A percentile compares a stretch with the other conserved stretches of the same genome.
Evolutionary conservation across 2,113 vertebrate genomes (phyloP).

Genomic region (Sinosuthora webbiana): DNA sequence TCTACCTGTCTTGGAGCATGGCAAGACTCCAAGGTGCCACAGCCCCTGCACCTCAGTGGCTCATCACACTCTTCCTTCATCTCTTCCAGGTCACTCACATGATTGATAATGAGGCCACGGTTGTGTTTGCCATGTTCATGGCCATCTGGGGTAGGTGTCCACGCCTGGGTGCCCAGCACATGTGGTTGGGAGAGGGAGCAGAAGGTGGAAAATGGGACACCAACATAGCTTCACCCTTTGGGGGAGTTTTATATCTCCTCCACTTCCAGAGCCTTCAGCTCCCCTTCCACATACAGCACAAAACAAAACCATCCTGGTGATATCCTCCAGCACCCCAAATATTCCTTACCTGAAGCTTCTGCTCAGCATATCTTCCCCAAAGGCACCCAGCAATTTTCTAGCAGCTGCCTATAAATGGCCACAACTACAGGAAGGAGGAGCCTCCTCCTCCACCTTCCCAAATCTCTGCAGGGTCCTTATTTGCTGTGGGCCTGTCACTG

Average conservation of each 20-base stretch:
- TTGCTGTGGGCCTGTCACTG: background rate
- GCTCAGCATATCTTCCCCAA: background rate
- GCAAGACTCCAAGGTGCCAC: accelerated
- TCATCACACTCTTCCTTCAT: background rate
- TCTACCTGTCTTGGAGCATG: accelerated
- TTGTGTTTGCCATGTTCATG: slow-evolving; percentile 92
- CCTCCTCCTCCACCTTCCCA: background rate
- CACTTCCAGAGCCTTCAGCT: background rate
- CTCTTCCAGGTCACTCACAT: slow-evolving; percentile 84
- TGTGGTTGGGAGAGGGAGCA: accelerated
- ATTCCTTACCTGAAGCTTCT: background rate
- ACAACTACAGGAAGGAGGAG: background rate
- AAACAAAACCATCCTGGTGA: background rate
- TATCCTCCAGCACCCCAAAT: background rate
- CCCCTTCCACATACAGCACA: background rate
- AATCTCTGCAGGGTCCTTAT: accelerated
- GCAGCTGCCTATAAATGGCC: background rate
- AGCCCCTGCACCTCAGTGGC: background rate
- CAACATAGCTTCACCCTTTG: background rate
- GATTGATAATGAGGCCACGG: slow-evolving; percentile 91
- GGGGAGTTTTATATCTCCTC: background rate
- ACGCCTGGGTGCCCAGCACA: background rate
- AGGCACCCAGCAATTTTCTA: background rate
- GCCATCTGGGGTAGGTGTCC: slow-evolving; percentile 89
- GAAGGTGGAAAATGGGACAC: background rate